Conservation (phyloP, 2,888 invertebrate species). For the Orthonychiurus folsomi region DNA sequence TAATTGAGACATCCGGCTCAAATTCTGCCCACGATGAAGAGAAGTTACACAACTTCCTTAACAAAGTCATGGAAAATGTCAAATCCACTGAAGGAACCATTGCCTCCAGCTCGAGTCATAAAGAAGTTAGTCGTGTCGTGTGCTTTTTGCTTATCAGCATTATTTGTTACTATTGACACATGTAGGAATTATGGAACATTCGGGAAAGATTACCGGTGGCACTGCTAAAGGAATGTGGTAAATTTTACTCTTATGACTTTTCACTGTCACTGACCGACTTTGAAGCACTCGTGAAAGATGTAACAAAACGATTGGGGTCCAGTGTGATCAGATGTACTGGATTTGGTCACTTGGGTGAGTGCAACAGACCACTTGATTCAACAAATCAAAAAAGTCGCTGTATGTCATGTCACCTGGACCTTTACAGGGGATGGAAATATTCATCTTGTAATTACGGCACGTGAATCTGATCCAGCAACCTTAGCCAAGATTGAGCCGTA, state of each 20-base stretch:
- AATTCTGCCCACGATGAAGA: slow-evolving; percentile 74
- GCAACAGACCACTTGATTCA: too few relatives aligned
- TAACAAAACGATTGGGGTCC: slow-evolving; percentile 57
- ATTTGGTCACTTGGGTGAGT: slow-evolving; percentile 88
- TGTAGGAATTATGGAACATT: slow-evolving; percentile 75
- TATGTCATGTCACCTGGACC: background rate
- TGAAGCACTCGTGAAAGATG: slow-evolving; percentile 69
- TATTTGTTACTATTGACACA: slow-evolving; percentile 17
- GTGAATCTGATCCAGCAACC: slow-evolving; percentile 45
- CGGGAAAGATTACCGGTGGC: slow-evolving; percentile 76
- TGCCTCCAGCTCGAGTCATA: too few relatives aligned
- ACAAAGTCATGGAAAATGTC: slow-evolving; percentile 53
- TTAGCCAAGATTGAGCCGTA: slow-evolving; percentile 65
- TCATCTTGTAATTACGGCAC: slow-evolving; percentile 74
- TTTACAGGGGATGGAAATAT: slow-evolving; percentile 78
- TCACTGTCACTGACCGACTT: slow-evolving; percentile 75
- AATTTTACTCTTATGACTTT: slow-evolving; percentile 90
- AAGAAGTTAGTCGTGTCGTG: too few relatives aligned
- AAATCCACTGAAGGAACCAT: slow-evolving; percentile 63
- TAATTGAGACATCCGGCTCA: slow-evolving; percentile 83
- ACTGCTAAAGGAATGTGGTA: slow-evolving; percentile 67
- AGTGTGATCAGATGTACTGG: slow-evolving; percentile 60
- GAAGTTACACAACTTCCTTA: slow-evolving; percentile 70
- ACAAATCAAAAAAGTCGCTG: background rate
- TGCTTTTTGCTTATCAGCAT: too few relatives aligned